phyloP scores from a whole-genome alignment of 2,888 invertebrate genomes.

The Synanthedon formicaeformis region DNA sequence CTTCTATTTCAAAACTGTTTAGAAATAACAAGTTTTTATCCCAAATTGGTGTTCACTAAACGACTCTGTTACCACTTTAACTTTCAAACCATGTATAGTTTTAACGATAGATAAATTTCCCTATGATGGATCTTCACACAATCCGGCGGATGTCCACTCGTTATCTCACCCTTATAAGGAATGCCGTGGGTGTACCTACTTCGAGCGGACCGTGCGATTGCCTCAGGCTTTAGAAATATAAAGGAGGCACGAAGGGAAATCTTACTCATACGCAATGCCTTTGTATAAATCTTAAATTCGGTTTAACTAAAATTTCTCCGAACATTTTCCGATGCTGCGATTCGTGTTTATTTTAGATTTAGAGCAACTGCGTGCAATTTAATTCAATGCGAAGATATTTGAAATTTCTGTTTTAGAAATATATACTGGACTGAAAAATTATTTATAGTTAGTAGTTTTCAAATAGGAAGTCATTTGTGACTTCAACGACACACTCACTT shows the following conservation, averaged over 20 bases:
- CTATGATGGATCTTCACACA: slow-evolving; percentile 26
- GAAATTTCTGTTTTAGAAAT: too few species aligned
- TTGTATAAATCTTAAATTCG: too few species aligned
- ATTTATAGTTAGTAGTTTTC: too few species aligned
- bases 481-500: too few species aligned
- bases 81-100: not conserved
- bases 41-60: too few species aligned
- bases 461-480: too few species aligned
- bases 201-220: slow-evolving; percentile 27
- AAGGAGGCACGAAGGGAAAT: slow-evolving; percentile 20
- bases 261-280: not conserved
- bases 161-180: slow-evolving; percentile 51
- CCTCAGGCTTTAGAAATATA: slow-evolving; percentile 15
- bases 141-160: slow-evolving; percentile 52
- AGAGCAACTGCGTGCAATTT: not conserved
- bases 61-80: too few species aligned
- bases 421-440: too few species aligned
- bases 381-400: not conserved
- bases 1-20: too few species aligned
- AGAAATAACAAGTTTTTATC: too few species aligned
- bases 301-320: too few species aligned
- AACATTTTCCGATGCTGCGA: not conserved
- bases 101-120: slow-evolving; percentile 5
- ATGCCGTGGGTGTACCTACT: slow-evolving; percentile 31
- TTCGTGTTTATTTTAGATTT: not conserved